Base-by-base conservation (phyloP, 2,888 invertebrate genomes). In the Dryomyza anilis region DNA sequence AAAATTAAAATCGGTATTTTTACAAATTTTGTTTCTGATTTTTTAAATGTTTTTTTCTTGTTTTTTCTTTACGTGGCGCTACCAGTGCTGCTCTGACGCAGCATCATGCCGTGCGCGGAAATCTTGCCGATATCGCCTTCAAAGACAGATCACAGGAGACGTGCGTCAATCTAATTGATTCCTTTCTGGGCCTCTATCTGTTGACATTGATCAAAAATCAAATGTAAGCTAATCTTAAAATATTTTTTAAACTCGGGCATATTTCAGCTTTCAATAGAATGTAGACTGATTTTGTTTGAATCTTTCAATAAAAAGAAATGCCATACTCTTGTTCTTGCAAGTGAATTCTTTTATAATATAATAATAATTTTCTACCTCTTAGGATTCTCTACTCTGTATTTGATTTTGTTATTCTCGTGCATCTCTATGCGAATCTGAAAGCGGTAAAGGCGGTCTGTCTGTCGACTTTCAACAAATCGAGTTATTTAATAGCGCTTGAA, bases 131-230 rank as follows among this genome's bases (percentile, higher is more conserved):
- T 84, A 95, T 84, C 12, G 87, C 93, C 0, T 95, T 96, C 0
- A 98, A 98, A 84, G 98, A 98, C 81, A 93, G 95, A 5, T 96
- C 96, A 67, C 98, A 98, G 85, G 98, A 98, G 83, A 98, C 97
- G 0, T 89, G 95, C 70, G 96, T 98, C 14, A 98, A 98, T 85
- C 85, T 98, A 52, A 82, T 93, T 43, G 96, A 94, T 10, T 92
- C 96, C 10, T 79, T 96, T 56, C 81, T 89, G 62, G 95, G 94
- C 62, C 86, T 97, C 55, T 82, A 91, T 45, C 83, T 97, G 60
- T 85, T 97, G 46, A 90, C 91, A 7, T 71, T 85, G 70, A 87
- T 91, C 71, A 87, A 82, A 85, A 86, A 75, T 78, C 84, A 75
- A 76, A 82, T 77, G 85, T 86, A 81, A 84, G 81, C 73, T 19